These are phyloP conservation scores for Leptinotarsa undecemlineata DNA, from an alignment of 1,140 invertebrate species.

Conservation along the genomic window DNA sequence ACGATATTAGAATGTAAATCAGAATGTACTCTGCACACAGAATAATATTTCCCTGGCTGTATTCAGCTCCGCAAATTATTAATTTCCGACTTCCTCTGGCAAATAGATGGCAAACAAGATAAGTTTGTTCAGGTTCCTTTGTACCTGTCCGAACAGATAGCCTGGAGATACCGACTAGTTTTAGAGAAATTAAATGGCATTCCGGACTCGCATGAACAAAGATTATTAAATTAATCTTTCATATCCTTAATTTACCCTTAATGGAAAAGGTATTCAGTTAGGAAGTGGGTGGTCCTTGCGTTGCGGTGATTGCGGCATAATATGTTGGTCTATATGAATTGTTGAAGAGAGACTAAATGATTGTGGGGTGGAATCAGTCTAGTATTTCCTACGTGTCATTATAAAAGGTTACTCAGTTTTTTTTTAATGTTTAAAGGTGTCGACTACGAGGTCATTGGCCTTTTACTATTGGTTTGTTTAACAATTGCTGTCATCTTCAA, in stretches of 20 bases:
- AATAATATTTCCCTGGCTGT: slow-evolving; percentile 24
- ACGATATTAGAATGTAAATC: slow-evolving; percentile 27
- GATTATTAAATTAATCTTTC: background rate
- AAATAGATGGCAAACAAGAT: slow-evolving; percentile 33
- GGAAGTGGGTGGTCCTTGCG: background rate
- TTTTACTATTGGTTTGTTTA: no score
- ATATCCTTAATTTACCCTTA: background rate
- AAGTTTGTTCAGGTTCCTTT: slow-evolving; percentile 32
- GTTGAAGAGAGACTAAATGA: no score
- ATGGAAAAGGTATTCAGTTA: background rate
- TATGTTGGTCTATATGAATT: no score
- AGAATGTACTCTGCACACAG: slow-evolving; percentile 20
- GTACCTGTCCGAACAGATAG: slow-evolving; percentile 23
- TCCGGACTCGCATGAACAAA: background rate
- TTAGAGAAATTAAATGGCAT: background rate
- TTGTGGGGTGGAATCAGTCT: no score
- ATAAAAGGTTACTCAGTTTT: no score
- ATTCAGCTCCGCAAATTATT: slow-evolving; percentile 28
- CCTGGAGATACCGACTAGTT: slow-evolving; percentile 13
- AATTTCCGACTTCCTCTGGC: slow-evolving; percentile 27
- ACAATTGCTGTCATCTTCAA: no score
- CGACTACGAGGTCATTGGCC: no score
- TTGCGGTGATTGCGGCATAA: background rate
- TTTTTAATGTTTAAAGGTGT: no score
- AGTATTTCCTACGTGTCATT: no score